These are phyloP conservation scores for Dendrolimus pini DNA, from an alignment of 2,888 invertebrate genomes.

Conservation along the genomic window DNA sequence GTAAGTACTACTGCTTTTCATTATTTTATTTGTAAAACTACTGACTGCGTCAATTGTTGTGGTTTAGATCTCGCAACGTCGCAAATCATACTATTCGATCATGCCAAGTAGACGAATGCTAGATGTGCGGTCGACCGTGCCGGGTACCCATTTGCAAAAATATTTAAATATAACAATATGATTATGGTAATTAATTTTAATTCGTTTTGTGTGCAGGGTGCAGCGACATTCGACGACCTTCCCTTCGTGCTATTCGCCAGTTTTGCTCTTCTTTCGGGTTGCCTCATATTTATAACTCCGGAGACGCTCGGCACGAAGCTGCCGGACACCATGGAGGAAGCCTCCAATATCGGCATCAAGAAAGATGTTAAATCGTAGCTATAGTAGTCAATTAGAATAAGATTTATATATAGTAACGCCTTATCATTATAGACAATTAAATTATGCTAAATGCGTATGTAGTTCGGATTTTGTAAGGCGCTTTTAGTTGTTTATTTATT, in stretches of 20 bases:
- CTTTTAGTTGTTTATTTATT: too few relatives aligned
- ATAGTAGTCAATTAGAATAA: background rate
- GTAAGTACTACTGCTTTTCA: constrained; percentile 39
- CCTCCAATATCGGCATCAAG: constrained; percentile 43
- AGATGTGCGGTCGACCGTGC: too few relatives aligned
- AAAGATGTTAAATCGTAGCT: background rate
- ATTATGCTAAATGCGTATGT: too few relatives aligned
- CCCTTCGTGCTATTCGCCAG: constrained; percentile 76
- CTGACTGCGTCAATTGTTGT: too few relatives aligned
- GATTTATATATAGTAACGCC: too few relatives aligned
- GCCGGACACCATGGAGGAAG: constrained; percentile 78
- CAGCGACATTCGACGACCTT: constrained; percentile 29
- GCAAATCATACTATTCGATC: too few relatives aligned
- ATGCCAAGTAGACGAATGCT: too few relatives aligned
- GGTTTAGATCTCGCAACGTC: too few relatives aligned
- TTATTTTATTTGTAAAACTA: too few relatives aligned
- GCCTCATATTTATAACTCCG: constrained; percentile 47
- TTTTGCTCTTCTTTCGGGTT: constrained; percentile 66
- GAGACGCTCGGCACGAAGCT: constrained; percentile 74
- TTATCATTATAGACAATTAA: too few relatives aligned
- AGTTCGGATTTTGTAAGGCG: too few relatives aligned
- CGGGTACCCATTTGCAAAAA: background rate
- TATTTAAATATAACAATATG: background rate
- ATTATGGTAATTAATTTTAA: background rate
- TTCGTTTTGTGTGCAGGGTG: constrained; percentile 17